Percentiles rank a stretch among this genome's conserved stretches.
Evolutionary conservation across 2,888 invertebrate species (phyloP).

Genomic region (Osmoderma eremita): DNA sequence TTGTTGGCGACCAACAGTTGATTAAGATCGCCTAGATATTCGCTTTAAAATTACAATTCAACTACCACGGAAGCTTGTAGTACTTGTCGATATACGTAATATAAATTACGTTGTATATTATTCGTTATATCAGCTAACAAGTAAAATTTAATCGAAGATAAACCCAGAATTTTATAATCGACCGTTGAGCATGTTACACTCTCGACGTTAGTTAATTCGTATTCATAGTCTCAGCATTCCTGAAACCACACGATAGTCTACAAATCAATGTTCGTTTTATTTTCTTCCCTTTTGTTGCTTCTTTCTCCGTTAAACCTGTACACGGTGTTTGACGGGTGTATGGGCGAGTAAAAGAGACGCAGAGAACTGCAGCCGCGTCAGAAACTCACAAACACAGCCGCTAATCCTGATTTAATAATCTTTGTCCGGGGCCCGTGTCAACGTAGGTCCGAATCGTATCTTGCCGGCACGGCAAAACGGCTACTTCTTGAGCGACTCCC

Average conservation of each 20-base stretch:
- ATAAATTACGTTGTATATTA: slow-evolving; percentile 49
- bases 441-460: slow-evolving; percentile 69
- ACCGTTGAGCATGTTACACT: slow-evolving; percentile 44
- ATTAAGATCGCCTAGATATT: slow-evolving; percentile 45
- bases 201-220: slow-evolving; percentile 50
- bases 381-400: slow-evolving; percentile 59
- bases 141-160: slow-evolving; percentile 47
- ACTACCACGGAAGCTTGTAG: slow-evolving; percentile 47
- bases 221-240: slow-evolving; percentile 53
- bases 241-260: slow-evolving; percentile 56
- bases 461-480: slow-evolving; percentile 67
- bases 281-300: slow-evolving; percentile 43
- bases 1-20: slow-evolving; percentile 38
- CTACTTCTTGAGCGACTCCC: slow-evolving; percentile 59
- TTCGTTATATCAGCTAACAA: slow-evolving; percentile 45
- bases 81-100: slow-evolving; percentile 31
- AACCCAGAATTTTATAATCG: slow-evolving; percentile 50
- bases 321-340: slow-evolving; percentile 41
- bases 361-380: slow-evolving; percentile 49
- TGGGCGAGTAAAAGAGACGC: slow-evolving; percentile 14
- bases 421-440: slow-evolving; percentile 59
- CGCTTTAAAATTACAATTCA: slow-evolving; percentile 12
- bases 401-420: slow-evolving; percentile 66
- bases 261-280: slow-evolving; percentile 62
- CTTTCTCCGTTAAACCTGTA: slow-evolving; percentile 25